Evolutionary conservation across 2,113 vertebrate species (phyloP).

Genomic region (Taxidea taxus): DNA sequence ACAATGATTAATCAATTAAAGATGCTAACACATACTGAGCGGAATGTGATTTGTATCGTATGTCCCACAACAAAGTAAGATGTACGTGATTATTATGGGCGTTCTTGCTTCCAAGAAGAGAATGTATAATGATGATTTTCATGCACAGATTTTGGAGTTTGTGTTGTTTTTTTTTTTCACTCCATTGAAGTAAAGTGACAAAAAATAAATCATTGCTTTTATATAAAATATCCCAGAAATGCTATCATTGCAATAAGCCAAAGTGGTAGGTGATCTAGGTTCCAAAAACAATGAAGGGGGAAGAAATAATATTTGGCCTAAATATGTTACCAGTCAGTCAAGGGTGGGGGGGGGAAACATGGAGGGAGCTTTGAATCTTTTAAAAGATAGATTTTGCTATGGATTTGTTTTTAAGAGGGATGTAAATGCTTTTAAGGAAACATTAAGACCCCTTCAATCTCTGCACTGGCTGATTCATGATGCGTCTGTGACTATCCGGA

Average conservation of each 20-base stretch:
- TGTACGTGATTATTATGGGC: rapidly evolving
- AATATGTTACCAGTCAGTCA: not conserved
- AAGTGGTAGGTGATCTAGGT: not conserved
- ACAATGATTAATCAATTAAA: not conserved
- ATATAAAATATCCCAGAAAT: not conserved
- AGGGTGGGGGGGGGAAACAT: not conserved
- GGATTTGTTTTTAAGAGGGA: not conserved
- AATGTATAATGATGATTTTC: not conserved
- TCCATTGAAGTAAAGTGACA: not conserved
- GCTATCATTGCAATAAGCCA: not conserved
- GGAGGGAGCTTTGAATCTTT: not conserved
- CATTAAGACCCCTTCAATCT: not conserved
- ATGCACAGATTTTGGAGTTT: not conserved
- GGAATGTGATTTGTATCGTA: not conserved
- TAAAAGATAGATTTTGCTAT: not conserved
- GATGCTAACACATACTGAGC: not conserved
- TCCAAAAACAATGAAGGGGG: not conserved
- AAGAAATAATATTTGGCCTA: not conserved
- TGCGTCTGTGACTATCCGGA: not conserved
- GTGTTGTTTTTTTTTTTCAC: not conserved
- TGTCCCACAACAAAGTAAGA: not conserved
- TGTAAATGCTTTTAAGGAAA: not conserved
- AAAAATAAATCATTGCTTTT: not conserved
- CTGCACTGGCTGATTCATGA: not conserved
- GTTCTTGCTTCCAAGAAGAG: not conserved